Conservation (phyloP, 1,140 invertebrate species). For the Calephelis nemesis region DNA sequence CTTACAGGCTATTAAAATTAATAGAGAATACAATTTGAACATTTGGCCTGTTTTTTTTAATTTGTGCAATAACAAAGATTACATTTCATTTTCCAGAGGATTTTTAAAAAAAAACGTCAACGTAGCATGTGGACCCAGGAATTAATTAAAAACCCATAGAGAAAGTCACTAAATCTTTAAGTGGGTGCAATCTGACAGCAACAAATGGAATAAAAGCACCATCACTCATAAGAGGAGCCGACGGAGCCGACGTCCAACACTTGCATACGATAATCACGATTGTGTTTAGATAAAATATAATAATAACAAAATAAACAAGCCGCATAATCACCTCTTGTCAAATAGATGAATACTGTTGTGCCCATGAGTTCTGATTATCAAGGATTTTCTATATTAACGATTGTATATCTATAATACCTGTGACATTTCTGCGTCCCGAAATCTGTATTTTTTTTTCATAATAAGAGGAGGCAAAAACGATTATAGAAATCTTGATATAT, state of each 20-base stretch:
- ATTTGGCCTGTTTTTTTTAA: no score
- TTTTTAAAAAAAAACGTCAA: no score
- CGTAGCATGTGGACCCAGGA: no score
- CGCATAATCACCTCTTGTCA: slow-evolving; percentile 72
- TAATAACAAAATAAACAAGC: slow-evolving; percentile 75
- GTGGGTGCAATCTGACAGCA: slow-evolving; percentile 32
- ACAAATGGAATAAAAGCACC: slow-evolving; percentile 36
- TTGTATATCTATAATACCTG: no score
- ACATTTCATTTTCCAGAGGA: no score
- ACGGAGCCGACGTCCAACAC: slow-evolving; percentile 35
- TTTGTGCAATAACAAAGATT: no score
- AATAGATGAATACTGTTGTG: slow-evolving; percentile 44
- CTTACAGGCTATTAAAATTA: no score
- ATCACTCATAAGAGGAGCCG: slow-evolving; percentile 39
- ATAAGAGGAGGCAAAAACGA: no score
- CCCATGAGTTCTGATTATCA: slow-evolving; percentile 25
- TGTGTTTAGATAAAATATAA: slow-evolving; percentile 77
- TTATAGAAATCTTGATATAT: no score
- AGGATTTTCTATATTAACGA: not conserved
- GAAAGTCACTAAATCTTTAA: slow-evolving; percentile 23
- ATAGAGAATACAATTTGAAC: no score
- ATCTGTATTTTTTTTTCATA: no score
- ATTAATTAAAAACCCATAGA: not conserved
- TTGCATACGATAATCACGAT: slow-evolving; percentile 68
- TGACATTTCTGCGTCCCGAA: not conserved